Conservation (phyloP, 1,140 invertebrate species). For the Drepana arcuata region DNA sequence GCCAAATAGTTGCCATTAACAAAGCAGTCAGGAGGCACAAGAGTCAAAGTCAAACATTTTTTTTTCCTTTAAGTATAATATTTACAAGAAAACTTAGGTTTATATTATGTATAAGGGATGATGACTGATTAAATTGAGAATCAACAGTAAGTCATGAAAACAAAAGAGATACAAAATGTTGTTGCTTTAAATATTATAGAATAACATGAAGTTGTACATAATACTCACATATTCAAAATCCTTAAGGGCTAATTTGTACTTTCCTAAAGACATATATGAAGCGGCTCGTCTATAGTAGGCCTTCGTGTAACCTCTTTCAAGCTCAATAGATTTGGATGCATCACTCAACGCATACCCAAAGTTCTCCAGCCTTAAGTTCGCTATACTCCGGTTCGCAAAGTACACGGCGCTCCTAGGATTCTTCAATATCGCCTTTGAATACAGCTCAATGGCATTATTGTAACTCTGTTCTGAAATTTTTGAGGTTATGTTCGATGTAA, state of each 20-base stretch:
- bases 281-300: conserved; percentile 96
- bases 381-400: conserved; percentile 95
- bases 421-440: conserved; percentile 91
- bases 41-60: too few species aligned
- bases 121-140: too few species aligned
- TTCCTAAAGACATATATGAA: conserved; percentile 97
- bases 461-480: conserved; percentile 88
- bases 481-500: conserved; percentile 44
- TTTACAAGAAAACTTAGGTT: too few species aligned
- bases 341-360: conserved; percentile 95
- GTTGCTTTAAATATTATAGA: too few species aligned
- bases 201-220: too few species aligned
- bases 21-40: too few species aligned
- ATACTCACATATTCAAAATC: conserved; percentile 94
- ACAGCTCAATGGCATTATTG: conserved; percentile 89
- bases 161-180: too few species aligned
- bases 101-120: too few species aligned
- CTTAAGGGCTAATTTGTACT: conserved; percentile 95
- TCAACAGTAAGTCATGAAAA: too few species aligned
- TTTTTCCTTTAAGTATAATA: too few species aligned
- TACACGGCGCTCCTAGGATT: conserved; percentile 88
- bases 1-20: too few species aligned
- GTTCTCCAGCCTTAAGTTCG: conserved; percentile 92
- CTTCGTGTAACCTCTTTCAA: conserved; percentile 93
- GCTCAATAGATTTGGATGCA: conserved; percentile 91